A percentile compares a stretch with the other conserved stretches of the same genome.
Evolutionary conservation across 2,888 invertebrate species (phyloP).

Genomic region (Patella pellucida): DNA sequence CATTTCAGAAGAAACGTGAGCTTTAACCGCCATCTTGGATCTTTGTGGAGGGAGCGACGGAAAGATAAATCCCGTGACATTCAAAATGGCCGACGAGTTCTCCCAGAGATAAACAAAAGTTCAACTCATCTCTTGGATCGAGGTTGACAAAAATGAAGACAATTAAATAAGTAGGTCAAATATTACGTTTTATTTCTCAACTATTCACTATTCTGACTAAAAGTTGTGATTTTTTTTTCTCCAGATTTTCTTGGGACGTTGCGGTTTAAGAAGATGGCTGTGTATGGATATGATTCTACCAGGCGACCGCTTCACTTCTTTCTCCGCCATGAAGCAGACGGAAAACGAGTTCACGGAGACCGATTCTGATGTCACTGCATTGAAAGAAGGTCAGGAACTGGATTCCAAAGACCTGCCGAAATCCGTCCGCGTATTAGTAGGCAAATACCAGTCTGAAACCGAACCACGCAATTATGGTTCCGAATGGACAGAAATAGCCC

Average conservation of each 20-base stretch:
- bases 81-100: too few relatives aligned
- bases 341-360: constrained; percentile 21
- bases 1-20: too few relatives aligned
- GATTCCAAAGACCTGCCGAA: constrained; percentile 27
- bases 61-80: too few relatives aligned
- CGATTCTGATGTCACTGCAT: constrained; percentile 29
- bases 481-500: constrained; percentile 31
- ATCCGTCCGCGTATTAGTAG: constrained; percentile 21
- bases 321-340: constrained; percentile 22
- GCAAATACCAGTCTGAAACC: constrained; percentile 20
- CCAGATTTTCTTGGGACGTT: constrained; percentile 30
- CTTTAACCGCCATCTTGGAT: too few relatives aligned
- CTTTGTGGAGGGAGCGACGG: too few relatives aligned
- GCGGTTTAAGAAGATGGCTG: constrained; percentile 30
- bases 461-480: not conserved
- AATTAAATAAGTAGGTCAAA: not conserved
- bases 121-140: too few relatives aligned
- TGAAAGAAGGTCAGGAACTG: constrained; percentile 23
- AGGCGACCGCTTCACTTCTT: constrained; percentile 15
- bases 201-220: not conserved
- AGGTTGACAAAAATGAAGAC: too few relatives aligned
- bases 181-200: not conserved
- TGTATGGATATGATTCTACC: constrained; percentile 26
- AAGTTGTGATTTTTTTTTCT: not conserved
- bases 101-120: too few relatives aligned